Evolutionary conservation across 23 tunicate species (phyloP), one percentile per base, ranked within the genome.

Genomic region (Trididemnum clinides): DNA sequence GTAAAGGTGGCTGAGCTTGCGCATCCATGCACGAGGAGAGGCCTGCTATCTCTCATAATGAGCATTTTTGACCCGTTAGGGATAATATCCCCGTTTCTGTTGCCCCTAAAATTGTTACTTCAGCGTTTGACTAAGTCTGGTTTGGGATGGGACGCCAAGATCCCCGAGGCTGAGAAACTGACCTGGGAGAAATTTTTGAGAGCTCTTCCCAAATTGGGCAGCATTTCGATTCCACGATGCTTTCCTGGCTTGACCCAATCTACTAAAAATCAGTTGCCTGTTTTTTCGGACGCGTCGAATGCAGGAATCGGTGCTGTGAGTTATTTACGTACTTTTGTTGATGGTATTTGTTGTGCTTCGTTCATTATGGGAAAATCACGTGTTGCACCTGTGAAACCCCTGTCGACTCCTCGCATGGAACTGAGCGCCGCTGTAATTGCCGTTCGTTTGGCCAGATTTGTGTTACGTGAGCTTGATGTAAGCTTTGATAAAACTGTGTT

Each of bases 321-420:
- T 31, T 66, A 66, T 31, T 66, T 66, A 37, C 75, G 75, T 5
- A 66, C 37, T 29, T 66, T 29, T 31, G 6, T 31, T 29, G 37
- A 32, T 5, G 37, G 37, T 66, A 19, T 30, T 32, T 28, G 22
- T 66, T 6, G 7, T 31, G 37, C 31, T 30, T 66, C 75, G n/a
- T 66, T 66, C 31, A 20, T 66, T 66, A 66, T 66, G 37, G 75
- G 37, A 10, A 66, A 66, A 66, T 66, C 75, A 28, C 75, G 75
- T 29, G 75, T 66, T 30, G 6, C 75, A 5, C 75, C 75, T 6
- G 7, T 66, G 37, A 66, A 66, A 23, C 22, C 75, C 37, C 7
- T 66, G 36, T 10, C 66, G 22, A 59, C 66, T 59, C 75, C 75
- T 3, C 75, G 75, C 12, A 30, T 66, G n/a, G n/a, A n/a, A n/a